phyloP scores from a whole-genome alignment of 2,888 invertebrate genomes.

The Teleogryllus oceanicus region DNA sequence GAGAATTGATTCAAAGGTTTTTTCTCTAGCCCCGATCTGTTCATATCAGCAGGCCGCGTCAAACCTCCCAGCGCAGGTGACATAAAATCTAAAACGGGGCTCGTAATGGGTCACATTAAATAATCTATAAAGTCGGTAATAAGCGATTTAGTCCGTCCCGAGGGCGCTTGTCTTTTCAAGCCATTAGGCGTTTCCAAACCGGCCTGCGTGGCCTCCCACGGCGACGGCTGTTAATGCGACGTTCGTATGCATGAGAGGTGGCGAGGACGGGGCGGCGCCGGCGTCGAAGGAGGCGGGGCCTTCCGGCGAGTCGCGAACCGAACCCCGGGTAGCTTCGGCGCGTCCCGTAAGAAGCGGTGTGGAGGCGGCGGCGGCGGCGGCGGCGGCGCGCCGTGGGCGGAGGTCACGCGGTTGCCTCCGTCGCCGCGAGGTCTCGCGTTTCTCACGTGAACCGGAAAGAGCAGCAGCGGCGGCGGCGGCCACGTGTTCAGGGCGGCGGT shows the following conservation, averaged over 20 bases:
- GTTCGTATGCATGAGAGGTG: slow-evolving; percentile 12
- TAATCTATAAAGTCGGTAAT: slow-evolving; percentile 3
- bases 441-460: no score
- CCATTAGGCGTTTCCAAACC: not conserved
- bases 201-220: not conserved
- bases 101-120: not conserved
- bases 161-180: not conserved
- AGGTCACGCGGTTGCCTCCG: no score
- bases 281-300: not conserved
- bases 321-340: not conserved
- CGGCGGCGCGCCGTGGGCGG: no score
- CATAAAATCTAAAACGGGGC: not conserved
- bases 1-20: no score
- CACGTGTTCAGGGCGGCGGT: no score
- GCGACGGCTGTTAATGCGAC: not conserved
- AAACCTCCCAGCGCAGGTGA: not conserved
- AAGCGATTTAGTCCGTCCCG: not conserved
- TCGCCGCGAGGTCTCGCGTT: no score
- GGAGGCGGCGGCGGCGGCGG: no score
- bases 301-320: not conserved
- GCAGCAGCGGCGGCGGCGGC: no score
- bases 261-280: not conserved
- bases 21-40: no score
- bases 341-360: no score
- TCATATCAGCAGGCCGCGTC: slow-evolving; percentile 26